phyloP scores from a whole-genome alignment of 1,140 invertebrate species.

The Phocides pigmalion region DNA sequence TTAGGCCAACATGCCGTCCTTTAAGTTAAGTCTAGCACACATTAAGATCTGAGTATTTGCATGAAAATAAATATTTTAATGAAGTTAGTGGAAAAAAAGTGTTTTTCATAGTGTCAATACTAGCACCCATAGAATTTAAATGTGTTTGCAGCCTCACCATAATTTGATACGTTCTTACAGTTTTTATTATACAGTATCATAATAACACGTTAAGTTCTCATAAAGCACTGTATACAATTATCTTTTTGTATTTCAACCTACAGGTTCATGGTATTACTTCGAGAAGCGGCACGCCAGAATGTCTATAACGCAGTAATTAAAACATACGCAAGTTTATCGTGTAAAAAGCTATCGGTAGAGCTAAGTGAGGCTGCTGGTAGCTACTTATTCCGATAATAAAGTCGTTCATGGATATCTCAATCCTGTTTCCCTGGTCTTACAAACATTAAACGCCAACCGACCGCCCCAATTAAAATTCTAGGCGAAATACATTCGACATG shows the following conservation, averaged over 20 bases:
- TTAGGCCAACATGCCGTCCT: conserved; percentile 41
- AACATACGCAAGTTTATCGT: conserved; percentile 30
- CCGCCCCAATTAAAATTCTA: conserved; percentile 52
- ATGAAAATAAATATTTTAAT: conserved; percentile 22
- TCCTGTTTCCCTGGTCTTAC: conserved; percentile 19
- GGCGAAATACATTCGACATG: conserved; percentile 41
- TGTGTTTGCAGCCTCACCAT: background rate
- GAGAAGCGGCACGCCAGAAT: background rate
- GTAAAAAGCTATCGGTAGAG: conserved; percentile 11
- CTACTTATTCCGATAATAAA: conserved; percentile 28
- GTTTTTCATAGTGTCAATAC: conserved; percentile 19
- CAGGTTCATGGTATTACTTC: conserved; percentile 18
- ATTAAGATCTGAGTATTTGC: conserved; percentile 18
- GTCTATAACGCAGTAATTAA: conserved; percentile 30
- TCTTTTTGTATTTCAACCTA: background rate
- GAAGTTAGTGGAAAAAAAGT: conserved; percentile 13
- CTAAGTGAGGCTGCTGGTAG: conserved; percentile 19
- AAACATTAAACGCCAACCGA: conserved; percentile 29
- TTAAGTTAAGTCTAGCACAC: conserved; percentile 19
- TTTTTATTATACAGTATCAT: too few relatives aligned
- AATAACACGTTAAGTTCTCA: background rate
- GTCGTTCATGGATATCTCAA: conserved; percentile 8
- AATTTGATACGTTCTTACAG: background rate
- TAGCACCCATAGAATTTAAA: background rate
- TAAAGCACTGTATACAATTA: conserved; percentile 1